Evolutionary conservation across 2,888 invertebrate genomes (phyloP).

Genomic region (Xestia xanthographa): DNA sequence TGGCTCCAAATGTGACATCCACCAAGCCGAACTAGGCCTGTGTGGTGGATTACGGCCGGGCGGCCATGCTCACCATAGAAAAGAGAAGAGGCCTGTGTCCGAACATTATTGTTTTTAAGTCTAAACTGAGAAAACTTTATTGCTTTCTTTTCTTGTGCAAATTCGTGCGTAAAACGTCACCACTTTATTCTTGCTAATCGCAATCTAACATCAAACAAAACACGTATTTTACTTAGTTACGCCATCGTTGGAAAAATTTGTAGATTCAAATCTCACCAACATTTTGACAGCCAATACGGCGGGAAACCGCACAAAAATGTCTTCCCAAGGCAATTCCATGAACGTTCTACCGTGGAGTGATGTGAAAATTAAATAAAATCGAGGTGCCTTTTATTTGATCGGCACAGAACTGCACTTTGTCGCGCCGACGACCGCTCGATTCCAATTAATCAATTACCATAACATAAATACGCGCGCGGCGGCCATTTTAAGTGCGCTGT

Average conservation of each 20-base stretch:
- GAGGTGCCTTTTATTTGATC: conserved; percentile 63
- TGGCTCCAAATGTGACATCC: not conserved
- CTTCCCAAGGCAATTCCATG: conserved; percentile 67
- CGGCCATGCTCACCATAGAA: not conserved
- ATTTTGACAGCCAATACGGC: conserved; percentile 62
- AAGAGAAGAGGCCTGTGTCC: not conserved
- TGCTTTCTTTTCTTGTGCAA: not conserved
- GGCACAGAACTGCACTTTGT: conserved; percentile 69
- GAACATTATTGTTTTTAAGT: not conserved
- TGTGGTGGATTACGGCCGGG: not conserved
- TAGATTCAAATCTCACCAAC: conserved; percentile 37
- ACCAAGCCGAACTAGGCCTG: not conserved
- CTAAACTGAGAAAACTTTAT: not conserved
- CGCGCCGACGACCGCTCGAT: conserved; percentile 68
- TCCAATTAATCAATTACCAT: conserved; percentile 76
- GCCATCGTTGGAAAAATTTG: conserved; percentile 14
- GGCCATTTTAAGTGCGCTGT: conserved; percentile 66
- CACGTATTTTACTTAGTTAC: not conserved
- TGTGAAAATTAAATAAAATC: conserved; percentile 67
- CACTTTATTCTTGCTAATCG: not conserved
- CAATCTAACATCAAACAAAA: not conserved
- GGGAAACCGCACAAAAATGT: conserved; percentile 62
- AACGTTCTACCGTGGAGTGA: conserved; percentile 46
- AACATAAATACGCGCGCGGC: conserved; percentile 67
- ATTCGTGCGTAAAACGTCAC: not conserved